These are phyloP conservation scores for Luperina testacea DNA, from an alignment of 2,888 invertebrate species.

Conservation along the genomic window DNA sequence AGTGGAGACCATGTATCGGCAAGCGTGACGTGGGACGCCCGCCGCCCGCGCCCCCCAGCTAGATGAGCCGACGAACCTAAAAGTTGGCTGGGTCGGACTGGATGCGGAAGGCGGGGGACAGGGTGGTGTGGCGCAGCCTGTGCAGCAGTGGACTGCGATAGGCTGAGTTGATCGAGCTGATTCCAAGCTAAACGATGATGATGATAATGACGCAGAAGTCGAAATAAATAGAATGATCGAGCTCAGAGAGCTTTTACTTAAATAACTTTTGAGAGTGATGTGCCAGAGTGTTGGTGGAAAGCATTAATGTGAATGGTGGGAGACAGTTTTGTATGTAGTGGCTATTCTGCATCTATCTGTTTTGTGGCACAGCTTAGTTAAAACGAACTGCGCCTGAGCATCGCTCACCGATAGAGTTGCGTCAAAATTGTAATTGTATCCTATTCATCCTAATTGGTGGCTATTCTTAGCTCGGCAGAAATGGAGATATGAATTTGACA, in stretches of 20 bases:
- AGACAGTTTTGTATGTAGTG: not conserved
- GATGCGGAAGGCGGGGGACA: not conserved
- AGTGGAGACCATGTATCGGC: not conserved
- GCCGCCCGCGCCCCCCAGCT: too few relatives aligned
- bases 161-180: not conserved
- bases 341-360: not conserved
- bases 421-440: slow-evolving; percentile 16
- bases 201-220: not conserved
- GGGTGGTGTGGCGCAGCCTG: not conserved
- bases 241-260: not conserved
- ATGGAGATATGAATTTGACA: slow-evolving; percentile 1
- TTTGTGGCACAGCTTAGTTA: not conserved
- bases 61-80: not conserved
- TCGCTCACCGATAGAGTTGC: slow-evolving; percentile 17
- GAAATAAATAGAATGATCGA: not conserved
- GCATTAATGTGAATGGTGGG: not conserved
- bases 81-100: not conserved
- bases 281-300: not conserved
- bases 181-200: not conserved
- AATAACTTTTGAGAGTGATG: not conserved
- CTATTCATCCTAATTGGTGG: not conserved
- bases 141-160: not conserved
- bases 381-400: slow-evolving; percentile 36
- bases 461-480: slow-evolving; percentile 20
- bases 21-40: not conserved